Percentiles rank a stretch among this genome's conserved stretches.
These are phyloP conservation scores for Linyphia triangularis DNA, from an alignment of 2,888 invertebrate species.

Conservation along the genomic window DNA sequence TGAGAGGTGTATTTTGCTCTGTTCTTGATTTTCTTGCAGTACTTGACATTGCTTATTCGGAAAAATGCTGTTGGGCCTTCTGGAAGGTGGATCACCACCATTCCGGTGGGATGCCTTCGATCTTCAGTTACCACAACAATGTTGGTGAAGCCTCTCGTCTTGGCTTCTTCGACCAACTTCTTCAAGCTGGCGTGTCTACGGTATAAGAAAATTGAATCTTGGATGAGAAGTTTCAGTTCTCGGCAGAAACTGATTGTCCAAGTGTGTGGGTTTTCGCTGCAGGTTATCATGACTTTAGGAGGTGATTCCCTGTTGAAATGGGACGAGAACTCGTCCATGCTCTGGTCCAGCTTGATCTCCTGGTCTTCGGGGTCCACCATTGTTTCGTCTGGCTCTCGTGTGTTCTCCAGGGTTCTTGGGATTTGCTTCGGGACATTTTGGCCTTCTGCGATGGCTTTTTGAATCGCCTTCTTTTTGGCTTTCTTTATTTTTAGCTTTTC, in stretches of 20 bases:
- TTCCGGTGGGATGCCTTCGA: conserved; percentile 91
- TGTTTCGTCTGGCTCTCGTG: conserved; percentile 95
- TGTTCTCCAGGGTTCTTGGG: conserved; percentile 95
- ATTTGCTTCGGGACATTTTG: conserved; percentile 83
- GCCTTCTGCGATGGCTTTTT: conserved; percentile 60
- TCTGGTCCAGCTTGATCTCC: conserved; percentile 83
- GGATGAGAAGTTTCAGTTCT: conserved; percentile 93
- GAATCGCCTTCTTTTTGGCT: conserved; percentile 60
- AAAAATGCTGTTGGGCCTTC: conserved; percentile 98
- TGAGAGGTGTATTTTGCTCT: conserved; percentile 83
- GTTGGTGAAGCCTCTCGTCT: conserved; percentile 89
- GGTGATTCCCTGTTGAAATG: conserved; percentile 92
- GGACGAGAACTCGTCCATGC: conserved; percentile 91
- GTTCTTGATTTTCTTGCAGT: conserved; percentile 89
- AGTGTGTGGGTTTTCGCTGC: conserved; percentile 91
- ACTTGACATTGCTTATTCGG: conserved; percentile 93
- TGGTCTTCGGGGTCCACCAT: conserved; percentile 85
- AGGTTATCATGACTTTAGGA: conserved; percentile 98
- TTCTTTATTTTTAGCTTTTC: conserved; percentile 65
- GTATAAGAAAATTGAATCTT: conserved; percentile 92
- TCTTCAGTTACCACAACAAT: conserved; percentile 96
- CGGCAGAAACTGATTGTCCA: conserved; percentile 95
- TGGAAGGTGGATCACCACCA: conserved; percentile 95
- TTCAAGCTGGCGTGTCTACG: conserved; percentile 94
- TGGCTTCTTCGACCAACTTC: conserved; percentile 92